Base-by-base conservation (phyloP, 2,113 vertebrate species). In the Alaudala cheleensis region DNA sequence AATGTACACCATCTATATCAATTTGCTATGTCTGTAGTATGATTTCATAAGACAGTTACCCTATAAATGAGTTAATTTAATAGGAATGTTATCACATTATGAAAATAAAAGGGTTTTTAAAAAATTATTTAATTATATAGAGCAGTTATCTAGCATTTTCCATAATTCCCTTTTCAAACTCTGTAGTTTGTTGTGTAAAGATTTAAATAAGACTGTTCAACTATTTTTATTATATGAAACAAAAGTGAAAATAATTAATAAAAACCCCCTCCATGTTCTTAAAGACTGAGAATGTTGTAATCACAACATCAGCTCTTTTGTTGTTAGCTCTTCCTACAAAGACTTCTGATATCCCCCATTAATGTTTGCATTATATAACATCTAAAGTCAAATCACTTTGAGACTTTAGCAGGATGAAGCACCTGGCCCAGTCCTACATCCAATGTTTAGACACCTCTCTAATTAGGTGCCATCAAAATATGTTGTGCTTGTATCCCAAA, bases 301-400 rank as follows among this genome's bases (percentile, higher is more conserved):
- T 84, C 61, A 67, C 84, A 82, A 69, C 10, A 33, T 88, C 81
- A 95, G 65, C 26, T 71, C 34, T 96, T 69, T 92, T 73, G 86
- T 65, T 92, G 78, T 78, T 97, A 89, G 89, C 61, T 83, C 18
- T 61, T 96, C 67, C 81, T 95, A 85, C 25, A 83, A 93, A 95
- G 71, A 69, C 90, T 96, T 92, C 66, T 94, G 79, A 90, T 34
- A 90, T 82, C 61, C 90, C 7, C 33, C 56, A 91, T 90, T 93
- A 89, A 86, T 86, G 77, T 95, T 96, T 91, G 20, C 18, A 53
- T 88, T 93, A 62, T 89, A 73, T 80, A 86, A 81, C 57, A 81
- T 60, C 15, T 39, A 9, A 19, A 92, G 84, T 49, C 29, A 40
- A 91, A 94, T 51, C 26, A 44, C 40, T 96, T 80, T 53, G 33